These are phyloP conservation scores for Pseudois nayaur DNA, from an alignment of 2,113 vertebrate species.

Conservation along the genomic window DNA sequence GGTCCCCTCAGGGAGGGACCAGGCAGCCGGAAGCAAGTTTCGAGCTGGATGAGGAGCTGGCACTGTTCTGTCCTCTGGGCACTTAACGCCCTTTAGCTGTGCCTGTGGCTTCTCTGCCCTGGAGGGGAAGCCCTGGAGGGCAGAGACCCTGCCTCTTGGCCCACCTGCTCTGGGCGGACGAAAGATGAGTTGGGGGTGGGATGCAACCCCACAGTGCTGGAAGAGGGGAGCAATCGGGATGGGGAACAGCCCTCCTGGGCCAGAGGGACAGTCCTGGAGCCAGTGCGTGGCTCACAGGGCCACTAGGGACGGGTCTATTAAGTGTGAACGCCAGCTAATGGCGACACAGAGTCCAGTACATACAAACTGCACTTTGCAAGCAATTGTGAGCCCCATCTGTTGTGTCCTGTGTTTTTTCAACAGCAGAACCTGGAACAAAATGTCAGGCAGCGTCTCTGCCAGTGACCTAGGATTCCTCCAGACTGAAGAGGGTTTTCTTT, in stretches of 20 bases:
- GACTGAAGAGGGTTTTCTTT: neutral
- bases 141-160: neutral
- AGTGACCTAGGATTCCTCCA: neutral
- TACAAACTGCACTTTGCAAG: neutral
- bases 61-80: neutral
- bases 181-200: neutral
- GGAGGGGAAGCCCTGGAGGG: neutral
- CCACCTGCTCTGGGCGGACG: too few species aligned
- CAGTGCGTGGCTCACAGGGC: neutral
- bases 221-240: rapidly evolving
- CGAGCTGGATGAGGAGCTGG: neutral
- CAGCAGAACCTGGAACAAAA: neutral
- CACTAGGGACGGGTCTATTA: neutral
- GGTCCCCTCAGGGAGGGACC: neutral
- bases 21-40: neutral
- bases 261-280: neutral
- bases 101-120: neutral
- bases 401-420: neutral
- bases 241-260: neutral
- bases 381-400: rapidly evolving
- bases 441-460: neutral
- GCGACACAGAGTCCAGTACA: neutral
- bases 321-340: neutral
- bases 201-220: neutral
- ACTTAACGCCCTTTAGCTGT: neutral